These are phyloP conservation scores for Pseudocheirus occidentalis DNA, from an alignment of 2,797 vertebrate genomes.

Conservation along the genomic window DNA sequence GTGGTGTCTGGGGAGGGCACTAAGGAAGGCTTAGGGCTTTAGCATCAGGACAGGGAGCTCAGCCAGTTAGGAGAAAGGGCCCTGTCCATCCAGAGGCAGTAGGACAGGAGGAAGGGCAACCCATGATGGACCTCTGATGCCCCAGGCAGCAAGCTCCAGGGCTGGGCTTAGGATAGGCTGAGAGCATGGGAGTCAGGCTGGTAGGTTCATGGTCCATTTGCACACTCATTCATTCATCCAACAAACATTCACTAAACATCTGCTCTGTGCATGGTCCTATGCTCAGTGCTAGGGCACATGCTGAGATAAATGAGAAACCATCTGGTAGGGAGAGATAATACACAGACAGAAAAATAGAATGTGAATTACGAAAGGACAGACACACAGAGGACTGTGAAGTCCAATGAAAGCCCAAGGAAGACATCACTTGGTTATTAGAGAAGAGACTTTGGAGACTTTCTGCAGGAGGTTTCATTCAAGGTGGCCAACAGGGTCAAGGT, in stretches of 20 bases:
- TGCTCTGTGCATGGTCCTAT: background rate
- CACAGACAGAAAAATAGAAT: background rate
- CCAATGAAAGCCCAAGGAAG: background rate
- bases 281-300: background rate
- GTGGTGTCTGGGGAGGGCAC: background rate
- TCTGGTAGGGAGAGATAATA: background rate
- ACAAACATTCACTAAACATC: background rate
- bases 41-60: background rate
- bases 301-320: background rate
- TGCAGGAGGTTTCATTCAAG: background rate
- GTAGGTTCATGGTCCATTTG: background rate
- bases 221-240: background rate
- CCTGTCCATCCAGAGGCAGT: background rate
- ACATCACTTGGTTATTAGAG: background rate
- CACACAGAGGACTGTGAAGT: background rate
- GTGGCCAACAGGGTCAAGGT: background rate
- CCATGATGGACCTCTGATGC: background rate
- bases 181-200: background rate
- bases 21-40: background rate
- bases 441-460: background rate
- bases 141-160: background rate
- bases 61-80: background rate
- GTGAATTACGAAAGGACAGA: background rate
- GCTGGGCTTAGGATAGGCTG: background rate
- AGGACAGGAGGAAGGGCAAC: background rate